phyloP scores from a whole-genome alignment of 2,888 invertebrate species.

The Amiota minor region DNA sequence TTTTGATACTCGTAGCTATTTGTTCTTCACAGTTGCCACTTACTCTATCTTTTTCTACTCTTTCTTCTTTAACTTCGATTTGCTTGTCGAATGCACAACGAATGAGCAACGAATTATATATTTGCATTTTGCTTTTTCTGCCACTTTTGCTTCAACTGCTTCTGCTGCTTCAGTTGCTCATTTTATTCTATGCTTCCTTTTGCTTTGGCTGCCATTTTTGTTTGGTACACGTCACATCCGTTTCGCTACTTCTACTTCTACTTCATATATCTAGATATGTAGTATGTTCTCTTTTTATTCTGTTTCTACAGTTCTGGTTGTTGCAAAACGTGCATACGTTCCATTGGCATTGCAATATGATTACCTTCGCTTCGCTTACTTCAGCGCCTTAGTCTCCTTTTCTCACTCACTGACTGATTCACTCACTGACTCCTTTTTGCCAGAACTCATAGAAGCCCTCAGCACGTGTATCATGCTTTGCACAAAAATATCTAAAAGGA shows the following conservation, averaged over 20 bases:
- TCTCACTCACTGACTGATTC: background rate
- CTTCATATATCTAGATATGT: background rate
- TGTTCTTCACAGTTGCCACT: background rate
- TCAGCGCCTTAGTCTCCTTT: background rate
- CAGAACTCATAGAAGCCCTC: background rate
- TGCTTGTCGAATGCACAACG: constrained; percentile 37
- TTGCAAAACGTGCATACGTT: constrained; percentile 8
- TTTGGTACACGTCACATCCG: constrained; percentile 5
- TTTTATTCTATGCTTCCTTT: background rate
- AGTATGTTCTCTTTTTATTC: background rate
- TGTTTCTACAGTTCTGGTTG: background rate
- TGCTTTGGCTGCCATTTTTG: constrained; percentile 25
- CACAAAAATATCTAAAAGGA: background rate
- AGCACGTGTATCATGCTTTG: constrained; percentile 36
- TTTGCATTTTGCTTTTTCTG: constrained; percentile 53
- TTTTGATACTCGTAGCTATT: constrained; percentile 19
- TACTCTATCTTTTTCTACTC: background rate
- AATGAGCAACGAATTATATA: constrained; percentile 31
- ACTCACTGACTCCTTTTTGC: background rate
- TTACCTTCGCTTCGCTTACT: constrained; percentile 16
- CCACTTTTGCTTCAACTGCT: constrained; percentile 13
- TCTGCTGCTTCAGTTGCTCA: constrained; percentile 9
- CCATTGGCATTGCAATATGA: constrained; percentile 22
- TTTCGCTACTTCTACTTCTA: constrained; percentile 1
- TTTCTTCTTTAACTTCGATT: constrained; percentile 22